Percentiles rank a stretch among this genome's conserved stretches.
These are phyloP conservation scores for Suricata suricatta DNA, from an alignment of 2,113 vertebrate species.

Conservation along the genomic window DNA sequence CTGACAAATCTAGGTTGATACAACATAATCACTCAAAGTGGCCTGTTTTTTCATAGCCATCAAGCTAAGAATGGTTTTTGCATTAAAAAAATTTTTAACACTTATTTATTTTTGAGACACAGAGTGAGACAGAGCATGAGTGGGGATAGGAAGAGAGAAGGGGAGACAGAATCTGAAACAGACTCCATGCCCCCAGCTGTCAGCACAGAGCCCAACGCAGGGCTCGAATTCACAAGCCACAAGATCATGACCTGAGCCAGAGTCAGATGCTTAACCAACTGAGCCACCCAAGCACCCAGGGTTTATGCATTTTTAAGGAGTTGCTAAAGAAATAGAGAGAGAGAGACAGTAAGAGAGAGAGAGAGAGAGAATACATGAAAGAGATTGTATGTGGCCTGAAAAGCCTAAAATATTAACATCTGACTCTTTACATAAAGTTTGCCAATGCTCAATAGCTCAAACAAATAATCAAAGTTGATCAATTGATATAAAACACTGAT, in stretches of 20 bases:
- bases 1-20: neutral
- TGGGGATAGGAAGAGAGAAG: no score
- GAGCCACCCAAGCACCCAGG: no score
- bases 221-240: no score
- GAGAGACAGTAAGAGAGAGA: neutral
- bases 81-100: neutral
- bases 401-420: neutral
- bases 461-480: neutral
- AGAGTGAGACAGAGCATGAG: no score
- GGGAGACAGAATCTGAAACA: no score
- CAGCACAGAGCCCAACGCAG: no score
- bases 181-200: no score
- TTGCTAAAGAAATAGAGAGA: neutral
- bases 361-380: neutral
- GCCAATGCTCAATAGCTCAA: neutral
- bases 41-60: neutral
- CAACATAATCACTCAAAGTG: neutral
- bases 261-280: no score
- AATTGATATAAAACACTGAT: neutral
- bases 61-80: neutral
- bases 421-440: neutral
- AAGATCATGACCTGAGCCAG: no score
- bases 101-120: no score
- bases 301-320: neutral
- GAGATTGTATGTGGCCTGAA: neutral